Conservation (phyloP, 2,113 vertebrate species). For the Mirza zaza region DNA sequence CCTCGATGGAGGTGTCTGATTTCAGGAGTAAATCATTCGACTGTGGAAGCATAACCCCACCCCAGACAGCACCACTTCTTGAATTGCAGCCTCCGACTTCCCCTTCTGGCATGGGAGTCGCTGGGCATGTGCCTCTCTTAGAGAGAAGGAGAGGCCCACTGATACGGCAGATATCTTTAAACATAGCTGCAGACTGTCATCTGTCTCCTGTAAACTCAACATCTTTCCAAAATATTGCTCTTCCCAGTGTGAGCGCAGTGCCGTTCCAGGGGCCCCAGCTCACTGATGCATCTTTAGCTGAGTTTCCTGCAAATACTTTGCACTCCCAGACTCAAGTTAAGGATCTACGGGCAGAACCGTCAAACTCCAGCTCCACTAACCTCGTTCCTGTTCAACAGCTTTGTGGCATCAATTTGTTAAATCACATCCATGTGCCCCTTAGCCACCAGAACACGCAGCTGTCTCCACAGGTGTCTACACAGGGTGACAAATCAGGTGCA, state of each 20-base stretch:
- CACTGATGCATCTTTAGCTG: conserved; percentile 67
- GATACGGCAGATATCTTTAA: conserved; percentile 96
- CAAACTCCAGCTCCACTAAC: conserved; percentile 85
- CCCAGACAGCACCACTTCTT: conserved; percentile 81
- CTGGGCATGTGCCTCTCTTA: conserved; percentile 91
- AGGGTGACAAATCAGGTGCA: conserved; percentile 77
- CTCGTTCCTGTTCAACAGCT: conserved; percentile 82
- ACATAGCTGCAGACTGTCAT: conserved; percentile 92
- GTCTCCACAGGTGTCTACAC: conserved; percentile 79
- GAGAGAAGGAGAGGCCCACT: conserved; percentile 96
- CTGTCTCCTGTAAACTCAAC: conserved; percentile 82
- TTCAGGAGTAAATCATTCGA: conserved; percentile 98
- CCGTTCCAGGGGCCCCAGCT: conserved; percentile 83
- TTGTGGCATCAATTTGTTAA: conserved; percentile 84
- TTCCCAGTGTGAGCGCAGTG: conserved; percentile 78
- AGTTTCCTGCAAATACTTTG: conserved; percentile 78
- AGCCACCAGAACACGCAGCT: conserved; percentile 83
- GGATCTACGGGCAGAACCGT: conserved; percentile 59
- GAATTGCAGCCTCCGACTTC: conserved; percentile 82
- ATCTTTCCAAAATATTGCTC: conserved; percentile 83
- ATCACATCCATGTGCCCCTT: conserved; percentile 85
- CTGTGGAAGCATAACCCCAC: conserved; percentile 89
- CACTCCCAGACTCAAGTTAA: conserved; percentile 67
- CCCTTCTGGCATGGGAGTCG: conserved; percentile 73
- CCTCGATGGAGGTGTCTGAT: conserved; percentile 91